A percentile compares a stretch with the other conserved stretches of the same genome.
Evolutionary conservation across 1,140 invertebrate genomes (phyloP).

Genomic region (Alviniconcha marisindica): DNA sequence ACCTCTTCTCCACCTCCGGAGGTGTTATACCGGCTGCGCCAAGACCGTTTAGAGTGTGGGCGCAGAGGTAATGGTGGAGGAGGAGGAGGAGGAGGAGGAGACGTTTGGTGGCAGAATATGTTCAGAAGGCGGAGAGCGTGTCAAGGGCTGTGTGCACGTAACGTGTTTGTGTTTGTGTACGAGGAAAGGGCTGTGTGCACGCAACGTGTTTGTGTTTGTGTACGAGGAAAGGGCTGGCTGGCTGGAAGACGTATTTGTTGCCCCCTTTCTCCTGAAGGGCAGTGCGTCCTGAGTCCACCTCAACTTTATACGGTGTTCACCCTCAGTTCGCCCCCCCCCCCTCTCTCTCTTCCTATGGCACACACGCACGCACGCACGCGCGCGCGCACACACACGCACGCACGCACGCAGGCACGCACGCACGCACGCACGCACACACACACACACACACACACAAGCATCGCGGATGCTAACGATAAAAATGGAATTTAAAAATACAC

Average conservation of each 20-base stretch:
- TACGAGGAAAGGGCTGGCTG: neutral
- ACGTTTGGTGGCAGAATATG: neutral
- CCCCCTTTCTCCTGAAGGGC: no score
- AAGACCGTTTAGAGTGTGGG: no score
- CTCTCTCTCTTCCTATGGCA: conserved; percentile 5
- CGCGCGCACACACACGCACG: conserved; percentile 8
- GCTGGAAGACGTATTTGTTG: neutral
- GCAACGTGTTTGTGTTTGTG: neutral
- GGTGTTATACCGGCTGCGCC: no score
- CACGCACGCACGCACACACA: neutral
- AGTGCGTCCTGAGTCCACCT: no score
- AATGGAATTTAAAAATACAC: no score
- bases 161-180: neutral
- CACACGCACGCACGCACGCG: conserved; percentile 6
- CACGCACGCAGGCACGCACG: neutral
- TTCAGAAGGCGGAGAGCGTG: neutral
- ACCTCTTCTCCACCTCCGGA: no score
- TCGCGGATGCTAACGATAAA: no score
- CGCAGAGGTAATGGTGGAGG: no score
- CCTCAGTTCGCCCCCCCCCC: neutral
- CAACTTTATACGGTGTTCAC: no score
- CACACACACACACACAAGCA: conserved; percentile 16
- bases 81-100: neutral
- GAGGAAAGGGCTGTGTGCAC: neutral
- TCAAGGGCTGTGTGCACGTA: neutral